These are phyloP conservation scores for Trichomalopsis sarcophagae DNA, from an alignment of 1,140 invertebrate species.

Conservation along the genomic window DNA sequence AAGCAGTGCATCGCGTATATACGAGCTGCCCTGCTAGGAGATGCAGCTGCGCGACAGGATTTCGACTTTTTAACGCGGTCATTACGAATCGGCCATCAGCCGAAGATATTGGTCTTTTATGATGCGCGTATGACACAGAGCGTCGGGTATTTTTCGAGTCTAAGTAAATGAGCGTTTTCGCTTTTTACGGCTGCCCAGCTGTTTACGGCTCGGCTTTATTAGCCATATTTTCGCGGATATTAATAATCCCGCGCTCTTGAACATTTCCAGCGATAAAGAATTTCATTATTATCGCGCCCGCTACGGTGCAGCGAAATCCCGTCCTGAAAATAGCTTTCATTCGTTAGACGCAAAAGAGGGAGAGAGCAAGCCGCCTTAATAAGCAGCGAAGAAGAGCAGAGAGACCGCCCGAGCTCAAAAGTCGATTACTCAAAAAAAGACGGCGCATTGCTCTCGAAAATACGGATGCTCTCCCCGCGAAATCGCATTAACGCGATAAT, in stretches of 20 bases:
- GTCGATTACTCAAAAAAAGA: conserved; percentile 7
- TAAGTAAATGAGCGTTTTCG: not conserved
- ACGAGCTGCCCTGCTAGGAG: too few relatives aligned
- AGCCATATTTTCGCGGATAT: not conserved
- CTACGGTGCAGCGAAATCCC: not conserved
- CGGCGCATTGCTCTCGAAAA: not conserved
- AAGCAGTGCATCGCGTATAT: not conserved
- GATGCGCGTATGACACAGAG: too few relatives aligned
- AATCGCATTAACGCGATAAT: conserved; percentile 37
- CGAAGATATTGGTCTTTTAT: not conserved
- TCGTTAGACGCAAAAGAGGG: not conserved
- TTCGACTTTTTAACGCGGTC: not conserved
- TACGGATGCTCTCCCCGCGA: not conserved
- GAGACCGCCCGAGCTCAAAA: conserved; percentile 4
- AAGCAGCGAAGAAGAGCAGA: not conserved
- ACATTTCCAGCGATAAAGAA: not conserved
- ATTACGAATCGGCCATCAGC: not conserved
- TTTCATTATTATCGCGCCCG: not conserved
- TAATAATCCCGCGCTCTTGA: not conserved
- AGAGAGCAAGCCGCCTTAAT: not conserved
- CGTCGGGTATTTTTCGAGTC: not conserved
- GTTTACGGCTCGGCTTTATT: too few relatives aligned
- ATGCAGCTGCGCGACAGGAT: not conserved
- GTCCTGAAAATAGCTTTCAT: not conserved
- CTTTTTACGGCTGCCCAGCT: not conserved